Base-by-base conservation (phyloP, 2,888 invertebrate genomes). In the Phoronis australis region DNA sequence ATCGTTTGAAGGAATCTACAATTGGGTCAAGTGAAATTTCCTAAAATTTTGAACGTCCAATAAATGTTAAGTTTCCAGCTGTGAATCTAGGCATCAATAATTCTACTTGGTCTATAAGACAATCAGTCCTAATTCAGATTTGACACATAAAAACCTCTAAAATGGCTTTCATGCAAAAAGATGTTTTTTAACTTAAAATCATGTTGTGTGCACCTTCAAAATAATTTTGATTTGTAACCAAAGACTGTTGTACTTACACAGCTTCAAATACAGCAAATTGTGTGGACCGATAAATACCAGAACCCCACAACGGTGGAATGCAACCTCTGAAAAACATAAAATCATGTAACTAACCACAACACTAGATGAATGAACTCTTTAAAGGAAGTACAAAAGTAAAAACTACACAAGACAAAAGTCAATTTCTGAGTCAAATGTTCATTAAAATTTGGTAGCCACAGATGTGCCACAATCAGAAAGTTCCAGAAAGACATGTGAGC, bases 181-280 rank as follows among this genome's bases (percentile, higher is more conserved):
- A n/a, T n/a, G n/a, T n/a, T n/a, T n/a, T n/a, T n/a, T n/a, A n/a
- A n/a, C n/a, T n/a, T n/a, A n/a, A n/a, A n/a, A n/a, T n/a, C n/a
- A 23, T 48, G 48, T 2, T 48, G 48, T 5, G 48, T 48, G 25
- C 44, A 48, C 12, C 48, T 48, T 27, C n/a, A 42, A 9, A 26
- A 39, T 24, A 5, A 4, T n/a, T n/a, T n/a, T n/a, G n/a, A n/a
- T n/a, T n/a, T n/a, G n/a, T n/a, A n/a, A n/a, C n/a, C 31, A 31
- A 9, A 9, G 9, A 15, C 31, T 31, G 31, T 12, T 31, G 31
- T 31, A 66, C 72, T 62, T 64, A 74, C 69, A 63, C 57, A 4
- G 63, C 71, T 57, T 74, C 73, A 63, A 75, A 74, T 2, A 68
- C 71, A 43, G 74, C 73, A 66, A 74, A 74, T 61, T 74, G 73